phyloP scores from a whole-genome alignment of 2,797 vertebrate species.

The Austrolebias charrua region DNA sequence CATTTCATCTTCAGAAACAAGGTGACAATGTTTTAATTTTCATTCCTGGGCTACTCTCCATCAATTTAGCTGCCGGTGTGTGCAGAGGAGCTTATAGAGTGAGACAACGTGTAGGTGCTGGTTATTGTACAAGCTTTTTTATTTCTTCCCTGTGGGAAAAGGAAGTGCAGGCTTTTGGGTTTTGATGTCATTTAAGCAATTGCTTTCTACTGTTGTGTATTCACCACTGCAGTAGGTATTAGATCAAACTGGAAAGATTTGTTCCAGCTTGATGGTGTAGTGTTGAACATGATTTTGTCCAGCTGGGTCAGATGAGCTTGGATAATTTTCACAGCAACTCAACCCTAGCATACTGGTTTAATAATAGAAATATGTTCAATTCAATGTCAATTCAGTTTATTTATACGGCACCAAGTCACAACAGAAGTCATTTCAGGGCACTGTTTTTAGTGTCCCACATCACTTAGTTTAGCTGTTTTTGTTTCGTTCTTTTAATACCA shows the following conservation, averaged over 20 bases:
- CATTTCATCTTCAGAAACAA: conserved; percentile 86
- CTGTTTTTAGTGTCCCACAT: too few species aligned
- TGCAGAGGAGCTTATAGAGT: conserved; percentile 66
- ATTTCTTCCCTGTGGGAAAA: conserved; percentile 70
- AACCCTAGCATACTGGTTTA: not conserved
- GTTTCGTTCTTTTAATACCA: too few species aligned
- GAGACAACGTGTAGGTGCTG: conserved; percentile 73
- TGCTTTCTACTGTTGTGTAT: conserved; percentile 69
- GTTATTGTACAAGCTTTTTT: conserved; percentile 74
- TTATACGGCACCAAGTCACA: too few species aligned
- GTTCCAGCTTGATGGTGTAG: conserved; percentile 16
- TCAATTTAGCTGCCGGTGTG: conserved; percentile 63
- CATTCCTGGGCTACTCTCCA: conserved; percentile 65
- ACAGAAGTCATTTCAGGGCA: too few species aligned
- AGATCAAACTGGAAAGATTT: conserved; percentile 55
- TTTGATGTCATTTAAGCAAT: conserved; percentile 69
- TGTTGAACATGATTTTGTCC: conserved; percentile 36
- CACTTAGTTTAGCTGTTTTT: too few species aligned
- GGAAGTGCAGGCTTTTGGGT: conserved; percentile 56
- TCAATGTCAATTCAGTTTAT: too few species aligned
- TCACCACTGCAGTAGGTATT: conserved; percentile 61
- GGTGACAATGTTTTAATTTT: conserved; percentile 81
- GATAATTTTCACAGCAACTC: conserved; percentile 9
- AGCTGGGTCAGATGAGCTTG: conserved; percentile 31
- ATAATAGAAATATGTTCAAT: too few species aligned